These are phyloP conservation scores for Gonioctena quinquepunctata DNA, from an alignment of 1,140 invertebrate species.

Conservation along the genomic window DNA sequence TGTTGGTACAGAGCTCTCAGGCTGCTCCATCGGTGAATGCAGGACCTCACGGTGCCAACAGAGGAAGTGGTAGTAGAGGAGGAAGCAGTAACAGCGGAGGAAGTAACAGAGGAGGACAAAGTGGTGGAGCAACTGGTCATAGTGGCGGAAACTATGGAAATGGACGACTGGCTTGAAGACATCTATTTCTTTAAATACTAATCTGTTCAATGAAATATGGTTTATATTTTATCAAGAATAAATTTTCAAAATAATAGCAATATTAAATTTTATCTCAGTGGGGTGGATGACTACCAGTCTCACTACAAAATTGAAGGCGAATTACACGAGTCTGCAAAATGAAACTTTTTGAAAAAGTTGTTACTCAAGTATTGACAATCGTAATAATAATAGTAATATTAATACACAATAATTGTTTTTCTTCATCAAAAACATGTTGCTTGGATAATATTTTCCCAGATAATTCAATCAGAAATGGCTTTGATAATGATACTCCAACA, in stretches of 20 bases:
- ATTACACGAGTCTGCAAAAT: too few relatives aligned
- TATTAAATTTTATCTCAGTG: too few relatives aligned
- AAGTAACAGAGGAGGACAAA: not conserved
- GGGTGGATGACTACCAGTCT: too few relatives aligned
- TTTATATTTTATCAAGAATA: not conserved
- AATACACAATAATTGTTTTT: too few relatives aligned
- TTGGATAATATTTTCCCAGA: too few relatives aligned
- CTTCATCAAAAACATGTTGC: too few relatives aligned
- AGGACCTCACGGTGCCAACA: slow-evolving; percentile 3
- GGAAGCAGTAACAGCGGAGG: not conserved
- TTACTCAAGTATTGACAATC: too few relatives aligned
- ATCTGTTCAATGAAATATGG: not conserved
- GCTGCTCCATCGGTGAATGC: not conserved
- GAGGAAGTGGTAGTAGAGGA: not conserved
- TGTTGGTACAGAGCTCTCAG: not conserved
- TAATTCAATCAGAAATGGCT: too few relatives aligned
- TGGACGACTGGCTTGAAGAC: not conserved
- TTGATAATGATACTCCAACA: too few relatives aligned
- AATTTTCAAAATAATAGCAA: not conserved
- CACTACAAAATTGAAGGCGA: too few relatives aligned
- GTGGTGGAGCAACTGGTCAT: not conserved
- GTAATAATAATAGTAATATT: too few relatives aligned
- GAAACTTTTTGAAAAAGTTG: too few relatives aligned
- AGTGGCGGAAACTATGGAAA: not conserved
- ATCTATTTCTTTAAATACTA: not conserved